Conservation (phyloP, 2,888 invertebrate genomes). For the Lapara coniferarum region DNA sequence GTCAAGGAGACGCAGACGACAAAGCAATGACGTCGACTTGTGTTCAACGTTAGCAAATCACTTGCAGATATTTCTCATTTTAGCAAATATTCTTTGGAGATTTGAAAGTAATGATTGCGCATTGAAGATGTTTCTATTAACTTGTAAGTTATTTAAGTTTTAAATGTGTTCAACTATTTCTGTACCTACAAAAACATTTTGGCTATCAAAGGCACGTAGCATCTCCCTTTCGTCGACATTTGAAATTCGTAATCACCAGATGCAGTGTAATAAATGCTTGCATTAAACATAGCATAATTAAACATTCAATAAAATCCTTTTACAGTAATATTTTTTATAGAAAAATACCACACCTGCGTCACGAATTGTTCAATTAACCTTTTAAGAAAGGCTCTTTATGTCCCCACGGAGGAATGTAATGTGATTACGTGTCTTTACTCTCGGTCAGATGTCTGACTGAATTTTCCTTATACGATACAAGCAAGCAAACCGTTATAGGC, state of each 20-base stretch:
- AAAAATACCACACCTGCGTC: not conserved
- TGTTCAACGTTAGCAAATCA: not conserved
- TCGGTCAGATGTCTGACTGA: not conserved
- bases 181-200: too few relatives aligned
- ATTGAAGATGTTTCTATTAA: not conserved
- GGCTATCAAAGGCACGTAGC: too few relatives aligned
- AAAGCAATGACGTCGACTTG: not conserved
- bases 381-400: not conserved
- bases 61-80: not conserved
- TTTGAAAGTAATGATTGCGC: not conserved
- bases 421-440: not conserved
- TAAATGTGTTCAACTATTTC: too few relatives aligned
- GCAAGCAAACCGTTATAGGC: too few relatives aligned
- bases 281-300: not conserved
- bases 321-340: not conserved
- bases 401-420: not conserved
- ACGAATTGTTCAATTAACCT: constrained; percentile 13
- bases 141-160: too few relatives aligned
- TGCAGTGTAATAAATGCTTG: too few relatives aligned
- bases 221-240: too few relatives aligned
- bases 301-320: not conserved
- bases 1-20: constrained; percentile 10
- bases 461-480: not conserved
- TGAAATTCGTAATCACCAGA: too few relatives aligned
- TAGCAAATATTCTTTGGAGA: not conserved